A percentile compares a stretch with the other conserved stretches of the same genome.
phyloP scores from a whole-genome alignment of 2,888 invertebrate species.

The Drosophila pseudotalamancana region DNA sequence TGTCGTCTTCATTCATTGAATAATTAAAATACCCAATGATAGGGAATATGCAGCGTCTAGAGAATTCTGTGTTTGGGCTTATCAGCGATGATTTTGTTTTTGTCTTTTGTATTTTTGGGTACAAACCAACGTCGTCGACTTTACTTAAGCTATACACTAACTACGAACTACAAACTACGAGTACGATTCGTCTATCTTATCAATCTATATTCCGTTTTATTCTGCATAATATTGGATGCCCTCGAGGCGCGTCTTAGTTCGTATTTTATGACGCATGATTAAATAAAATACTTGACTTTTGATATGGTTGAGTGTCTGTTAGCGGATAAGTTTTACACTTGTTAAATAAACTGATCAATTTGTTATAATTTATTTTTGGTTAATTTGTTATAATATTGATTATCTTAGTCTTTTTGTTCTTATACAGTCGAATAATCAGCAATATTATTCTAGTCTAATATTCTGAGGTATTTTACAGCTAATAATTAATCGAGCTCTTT shows the following conservation, averaged over 20 bases:
- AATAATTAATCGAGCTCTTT: not conserved
- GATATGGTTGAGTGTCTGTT: constrained; percentile 13
- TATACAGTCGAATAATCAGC: not conserved
- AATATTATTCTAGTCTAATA: not conserved
- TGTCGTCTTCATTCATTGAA: too few species aligned
- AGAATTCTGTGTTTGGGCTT: constrained; percentile 17
- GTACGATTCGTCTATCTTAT: constrained; percentile 40
- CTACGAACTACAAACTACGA: constrained; percentile 2
- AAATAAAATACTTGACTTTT: constrained; percentile 2
- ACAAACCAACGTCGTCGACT: constrained; percentile 43
- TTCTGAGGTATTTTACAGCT: constrained; percentile 1
- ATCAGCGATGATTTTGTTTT: constrained; percentile 35
- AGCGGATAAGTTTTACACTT: constrained; percentile 8
- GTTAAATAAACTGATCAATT: constrained; percentile 7
- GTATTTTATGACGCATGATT: constrained; percentile 19
- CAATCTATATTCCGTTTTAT: constrained; percentile 34
- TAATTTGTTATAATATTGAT: not conserved
- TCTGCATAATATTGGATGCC: constrained; percentile 45
- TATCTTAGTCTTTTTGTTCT: too few species aligned
- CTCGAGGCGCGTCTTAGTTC: constrained; percentile 18
- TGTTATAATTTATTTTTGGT: constrained; percentile 7
- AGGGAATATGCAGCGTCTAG: too few species aligned
- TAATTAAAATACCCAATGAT: too few species aligned
- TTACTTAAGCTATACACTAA: constrained; percentile 2
- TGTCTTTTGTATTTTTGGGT: constrained; percentile 28